phyloP scores from a whole-genome alignment of 2,888 invertebrate species.

The Mythimna vitellina region DNA sequence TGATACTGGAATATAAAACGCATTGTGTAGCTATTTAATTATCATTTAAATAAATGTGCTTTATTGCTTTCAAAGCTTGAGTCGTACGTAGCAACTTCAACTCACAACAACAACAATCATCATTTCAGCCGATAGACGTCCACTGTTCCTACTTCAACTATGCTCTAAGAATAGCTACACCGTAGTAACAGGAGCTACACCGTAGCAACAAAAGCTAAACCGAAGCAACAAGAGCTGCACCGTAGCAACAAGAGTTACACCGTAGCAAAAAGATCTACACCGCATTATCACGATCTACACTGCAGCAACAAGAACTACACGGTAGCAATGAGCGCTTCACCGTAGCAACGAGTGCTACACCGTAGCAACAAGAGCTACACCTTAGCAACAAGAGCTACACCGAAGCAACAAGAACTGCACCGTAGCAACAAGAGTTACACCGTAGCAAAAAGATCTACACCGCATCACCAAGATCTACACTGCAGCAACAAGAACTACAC shows the following conservation, averaged over 20 bases:
- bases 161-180: too few species aligned
- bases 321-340: too few species aligned
- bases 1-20: slow-evolving; percentile 12
- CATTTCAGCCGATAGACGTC: too few species aligned
- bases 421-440: not conserved
- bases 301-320: too few species aligned
- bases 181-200: too few species aligned
- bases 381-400: too few species aligned
- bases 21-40: not conserved
- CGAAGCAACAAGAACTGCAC: not conserved
- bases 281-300: too few species aligned
- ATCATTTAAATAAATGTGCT: not conserved
- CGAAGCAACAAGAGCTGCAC: not conserved
- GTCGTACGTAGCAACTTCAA: too few species aligned
- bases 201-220: not conserved
- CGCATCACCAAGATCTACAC: not conserved
- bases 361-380: too few species aligned
- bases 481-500: not conserved
- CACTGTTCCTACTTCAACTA: too few species aligned
- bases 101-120: too few species aligned
- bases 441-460: not conserved
- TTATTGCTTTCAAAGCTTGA: not conserved
- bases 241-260: not conserved
- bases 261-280: too few species aligned
- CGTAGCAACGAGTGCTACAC: not conserved